phyloP scores from a whole-genome alignment of 2,888 invertebrate species.

The Ectemnius lituratus region DNA sequence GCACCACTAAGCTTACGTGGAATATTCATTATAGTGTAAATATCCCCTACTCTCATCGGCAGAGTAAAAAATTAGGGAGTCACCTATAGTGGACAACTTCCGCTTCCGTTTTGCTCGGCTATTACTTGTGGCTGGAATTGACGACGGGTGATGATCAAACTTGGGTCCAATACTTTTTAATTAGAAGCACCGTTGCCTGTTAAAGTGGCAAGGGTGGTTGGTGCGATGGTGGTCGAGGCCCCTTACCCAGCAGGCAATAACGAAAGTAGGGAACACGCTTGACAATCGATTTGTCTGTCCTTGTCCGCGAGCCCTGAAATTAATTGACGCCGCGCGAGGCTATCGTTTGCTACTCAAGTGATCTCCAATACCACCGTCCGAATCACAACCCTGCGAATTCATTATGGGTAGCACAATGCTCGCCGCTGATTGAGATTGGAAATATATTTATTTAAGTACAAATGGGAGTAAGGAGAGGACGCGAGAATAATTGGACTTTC shows the following conservation, averaged over 20 bases:
- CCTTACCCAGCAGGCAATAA: constrained; percentile 24
- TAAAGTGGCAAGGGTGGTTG: constrained; percentile 33
- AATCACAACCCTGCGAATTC: no score
- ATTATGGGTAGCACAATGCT: no score
- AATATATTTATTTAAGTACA: no score
- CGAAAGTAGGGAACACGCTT: constrained; percentile 33
- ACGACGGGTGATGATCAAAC: constrained; percentile 32
- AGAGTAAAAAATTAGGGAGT: no score
- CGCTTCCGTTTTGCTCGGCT: no score
- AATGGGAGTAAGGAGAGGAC: no score
- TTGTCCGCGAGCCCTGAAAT: constrained; percentile 21
- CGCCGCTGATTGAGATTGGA: no score
- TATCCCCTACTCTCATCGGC: no score
- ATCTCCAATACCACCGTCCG: not conserved
- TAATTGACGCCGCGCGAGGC: constrained; percentile 25
- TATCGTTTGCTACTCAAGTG: constrained; percentile 33
- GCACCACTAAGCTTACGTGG: no score
- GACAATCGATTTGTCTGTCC: constrained; percentile 34
- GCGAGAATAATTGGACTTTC: no score
- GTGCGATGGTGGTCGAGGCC: constrained; percentile 12
- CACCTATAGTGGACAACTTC: no score
- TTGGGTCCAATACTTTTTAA: constrained; percentile 61
- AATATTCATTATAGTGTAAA: no score
- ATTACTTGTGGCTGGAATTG: constrained; percentile 25
- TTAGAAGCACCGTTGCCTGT: constrained; percentile 43